These are phyloP conservation scores for Pristis pectinata DNA, from an alignment of 2,797 vertebrate genomes.

Conservation along the genomic window DNA sequence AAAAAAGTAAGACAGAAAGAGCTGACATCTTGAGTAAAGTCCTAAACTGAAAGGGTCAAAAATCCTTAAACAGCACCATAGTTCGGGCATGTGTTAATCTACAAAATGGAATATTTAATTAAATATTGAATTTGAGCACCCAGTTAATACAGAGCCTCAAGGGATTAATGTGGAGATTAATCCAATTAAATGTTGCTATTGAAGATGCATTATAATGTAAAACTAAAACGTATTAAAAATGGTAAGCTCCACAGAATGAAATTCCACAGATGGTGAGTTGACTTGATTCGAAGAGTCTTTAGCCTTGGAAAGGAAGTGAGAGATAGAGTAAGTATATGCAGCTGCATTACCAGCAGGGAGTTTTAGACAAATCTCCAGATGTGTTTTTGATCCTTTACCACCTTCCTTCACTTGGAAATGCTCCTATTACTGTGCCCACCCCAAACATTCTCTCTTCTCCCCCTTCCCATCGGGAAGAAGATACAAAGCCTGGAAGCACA, in stretches of 20 bases:
- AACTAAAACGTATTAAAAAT: constrained; percentile 31
- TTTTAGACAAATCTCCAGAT: too few relatives aligned
- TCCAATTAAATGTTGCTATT: constrained; percentile 25
- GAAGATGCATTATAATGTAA: background rate
- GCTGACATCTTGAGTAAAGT: background rate
- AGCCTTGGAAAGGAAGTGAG: background rate
- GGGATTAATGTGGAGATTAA: constrained; percentile 33
- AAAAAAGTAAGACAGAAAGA: background rate
- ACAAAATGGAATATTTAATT: constrained; percentile 28
- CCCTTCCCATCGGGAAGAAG: too few relatives aligned
- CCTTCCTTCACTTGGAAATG: too few relatives aligned
- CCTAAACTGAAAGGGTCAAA: background rate
- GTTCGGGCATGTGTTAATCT: background rate
- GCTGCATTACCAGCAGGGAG: background rate
- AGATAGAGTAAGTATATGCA: background rate
- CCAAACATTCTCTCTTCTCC: too few relatives aligned
- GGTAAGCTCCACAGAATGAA: constrained; percentile 23
- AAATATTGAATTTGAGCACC: constrained; percentile 20
- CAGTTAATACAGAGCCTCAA: constrained; percentile 8
- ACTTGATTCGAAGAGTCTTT: constrained; percentile 9
- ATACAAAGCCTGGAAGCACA: too few relatives aligned
- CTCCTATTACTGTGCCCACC: too few relatives aligned
- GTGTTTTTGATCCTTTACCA: too few relatives aligned
- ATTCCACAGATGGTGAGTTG: constrained; percentile 16
- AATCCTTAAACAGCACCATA: background rate